Conservation (phyloP, 1,140 invertebrate genomes). For the Polypedilum vanderplanki region DNA sequence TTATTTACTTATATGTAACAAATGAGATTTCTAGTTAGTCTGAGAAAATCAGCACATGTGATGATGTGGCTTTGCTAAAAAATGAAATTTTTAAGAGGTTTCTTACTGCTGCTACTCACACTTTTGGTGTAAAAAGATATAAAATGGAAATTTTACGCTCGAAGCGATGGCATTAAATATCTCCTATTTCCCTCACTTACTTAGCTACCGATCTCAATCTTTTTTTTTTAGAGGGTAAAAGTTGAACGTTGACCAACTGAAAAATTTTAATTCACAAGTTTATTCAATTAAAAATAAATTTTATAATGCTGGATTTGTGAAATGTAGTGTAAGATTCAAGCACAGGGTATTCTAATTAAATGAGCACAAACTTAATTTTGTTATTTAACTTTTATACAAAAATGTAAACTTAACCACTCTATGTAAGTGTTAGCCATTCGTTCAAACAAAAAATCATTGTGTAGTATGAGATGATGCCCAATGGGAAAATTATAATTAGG, state of each 20-base stretch:
- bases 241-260: slow-evolving; percentile 10
- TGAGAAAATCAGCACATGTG: slow-evolving; percentile 5
- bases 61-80: background rate
- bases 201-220: too few relatives aligned
- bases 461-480: background rate
- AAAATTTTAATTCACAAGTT: slow-evolving; percentile 14
- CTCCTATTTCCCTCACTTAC: too few relatives aligned
- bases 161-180: background rate
- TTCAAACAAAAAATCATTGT: too few relatives aligned
- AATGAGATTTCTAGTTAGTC: slow-evolving; percentile 12
- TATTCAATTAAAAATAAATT: slow-evolving; percentile 24
- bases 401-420: too few relatives aligned
- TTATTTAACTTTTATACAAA: too few relatives aligned
- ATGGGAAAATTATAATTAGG: slow-evolving; percentile 25
- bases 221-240: background rate
- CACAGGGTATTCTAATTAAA: background rate
- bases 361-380: background rate
- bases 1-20: background rate
- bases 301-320: slow-evolving; percentile 9
- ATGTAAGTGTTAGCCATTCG: too few relatives aligned
- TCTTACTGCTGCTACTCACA: background rate
- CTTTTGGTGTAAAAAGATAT: background rate
- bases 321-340: background rate
- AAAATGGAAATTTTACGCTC: background rate
- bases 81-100: slow-evolving; percentile 7